Evolutionary conservation across 2,113 vertebrate species (phyloP).

Genomic region (Pachyramphus minor): DNA sequence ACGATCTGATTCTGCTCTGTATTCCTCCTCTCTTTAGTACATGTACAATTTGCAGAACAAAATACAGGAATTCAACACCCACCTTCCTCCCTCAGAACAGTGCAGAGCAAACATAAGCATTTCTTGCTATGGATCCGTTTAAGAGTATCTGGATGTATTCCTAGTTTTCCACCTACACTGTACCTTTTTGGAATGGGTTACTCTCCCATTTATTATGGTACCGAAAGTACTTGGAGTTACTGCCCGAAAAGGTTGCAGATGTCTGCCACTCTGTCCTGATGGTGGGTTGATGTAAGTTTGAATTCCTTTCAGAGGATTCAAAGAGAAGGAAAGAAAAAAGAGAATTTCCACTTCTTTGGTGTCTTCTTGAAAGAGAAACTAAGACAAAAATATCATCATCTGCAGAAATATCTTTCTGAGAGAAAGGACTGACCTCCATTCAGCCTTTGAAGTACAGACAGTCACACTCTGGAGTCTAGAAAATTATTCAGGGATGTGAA

Average conservation of each 20-base stretch:
- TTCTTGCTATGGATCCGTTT: background rate
- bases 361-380: background rate
- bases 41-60: conserved; percentile 1
- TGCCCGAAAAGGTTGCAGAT: background rate
- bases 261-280: background rate
- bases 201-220: background rate
- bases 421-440: background rate
- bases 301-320: background rate
- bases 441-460: background rate
- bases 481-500: background rate
- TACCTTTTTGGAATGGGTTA: background rate
- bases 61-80: conserved; percentile 7
- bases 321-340: background rate
- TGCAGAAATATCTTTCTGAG: background rate
- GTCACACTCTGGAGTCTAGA: background rate
- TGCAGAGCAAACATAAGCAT: background rate
- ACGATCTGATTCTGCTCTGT: background rate
- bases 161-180: background rate
- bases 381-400: background rate
- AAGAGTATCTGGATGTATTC: background rate
- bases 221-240: background rate
- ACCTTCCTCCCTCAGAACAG: conserved; percentile 22
- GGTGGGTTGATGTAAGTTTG: background rate
- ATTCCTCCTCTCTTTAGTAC: background rate
- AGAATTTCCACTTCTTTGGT: background rate